Conservation (phyloP, 2,797 vertebrate genomes). For the Gadopsis bispinosus region DNA sequence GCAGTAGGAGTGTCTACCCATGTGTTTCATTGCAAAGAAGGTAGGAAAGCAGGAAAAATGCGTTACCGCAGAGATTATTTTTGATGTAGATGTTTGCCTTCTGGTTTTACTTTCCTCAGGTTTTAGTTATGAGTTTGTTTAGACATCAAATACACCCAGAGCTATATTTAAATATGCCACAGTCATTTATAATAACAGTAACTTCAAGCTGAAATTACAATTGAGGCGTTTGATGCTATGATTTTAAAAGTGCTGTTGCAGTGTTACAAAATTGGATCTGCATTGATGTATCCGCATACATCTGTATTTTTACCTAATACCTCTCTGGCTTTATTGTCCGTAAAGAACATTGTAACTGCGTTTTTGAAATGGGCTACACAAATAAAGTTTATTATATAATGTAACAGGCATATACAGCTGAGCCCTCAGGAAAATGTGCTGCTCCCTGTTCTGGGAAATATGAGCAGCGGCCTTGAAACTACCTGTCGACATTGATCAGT, state of each 20-base stretch:
- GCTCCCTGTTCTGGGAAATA: conserved; percentile 69
- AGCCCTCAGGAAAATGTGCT: conserved; percentile 74
- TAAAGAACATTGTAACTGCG: conserved; percentile 56
- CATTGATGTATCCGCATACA: conserved; percentile 49
- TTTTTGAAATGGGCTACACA: conserved; percentile 50
- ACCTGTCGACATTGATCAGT: conserved; percentile 87
- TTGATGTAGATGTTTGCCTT: conserved; percentile 42
- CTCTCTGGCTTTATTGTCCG: conserved; percentile 60
- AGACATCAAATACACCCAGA: conserved; percentile 15
- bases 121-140: conserved; percentile 38
- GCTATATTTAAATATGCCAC: conserved; percentile 42
- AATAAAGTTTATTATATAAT: conserved; percentile 75
- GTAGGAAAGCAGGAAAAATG: conserved; percentile 63
- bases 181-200: conserved; percentile 29
- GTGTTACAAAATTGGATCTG: conserved; percentile 45
- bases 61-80: conserved; percentile 51
- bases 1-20: conserved; percentile 73
- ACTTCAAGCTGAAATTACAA: conserved; percentile 16
- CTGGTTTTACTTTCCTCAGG: not conserved
- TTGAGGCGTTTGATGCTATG: conserved; percentile 53
- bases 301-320: conserved; percentile 51
- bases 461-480: conserved; percentile 83
- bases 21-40: conserved; percentile 74
- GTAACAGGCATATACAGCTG: conserved; percentile 69
- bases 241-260: conserved; percentile 52